Evolutionary conservation across 2,797 vertebrate species (phyloP), one percentile per base, ranked within the genome.

Genomic region (Fistularia tabacaria): DNA sequence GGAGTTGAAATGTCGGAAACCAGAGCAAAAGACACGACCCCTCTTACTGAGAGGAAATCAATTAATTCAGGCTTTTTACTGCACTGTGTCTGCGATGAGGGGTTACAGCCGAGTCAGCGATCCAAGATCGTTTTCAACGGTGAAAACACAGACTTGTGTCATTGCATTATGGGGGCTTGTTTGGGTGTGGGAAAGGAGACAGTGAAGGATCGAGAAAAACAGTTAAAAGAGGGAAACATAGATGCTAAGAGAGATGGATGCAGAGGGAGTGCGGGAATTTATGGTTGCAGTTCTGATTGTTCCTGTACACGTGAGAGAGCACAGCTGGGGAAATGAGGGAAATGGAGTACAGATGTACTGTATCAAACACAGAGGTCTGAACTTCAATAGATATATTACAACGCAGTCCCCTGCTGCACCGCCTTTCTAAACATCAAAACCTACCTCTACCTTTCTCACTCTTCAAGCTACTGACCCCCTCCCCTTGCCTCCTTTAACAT

Each of bases 1-100:
- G 54, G 65, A 52, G 69, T 11, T 66, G 49, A 57, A 67, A 72
- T 65, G 76, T 82, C 59, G 67, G 80, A 71, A 84, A 88, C 66
- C 59, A 62, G 77, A 84, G 77, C 83, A 75, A 80, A 87, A 87
- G 88, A 92, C 87, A 62, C 64, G 85, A 82, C 73, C 84, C 79
- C 79, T 87, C 87, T 85, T 74, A 69, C 69, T 2, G 64, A 84
- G 75, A 85, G 89, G 87, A 91, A 93, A 93, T 92, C 90, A 88
- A 92, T 91, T 90, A 74, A 88, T 90, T 85, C 80, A 79, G 85
- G 88, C 64, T 48, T 57, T 54, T 52, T 53, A 44, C 73, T 82
- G 84, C 90, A 84, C 79, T 64, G 50, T 55, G 79, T 84, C 53
- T 62, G 70, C 52, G 66, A 76, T 38, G 10, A 62, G 66, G 40